Percentiles rank a stretch among this genome's conserved stretches.
phyloP scores from a whole-genome alignment of 2,888 invertebrate genomes.

The Meteorus cinctellus region DNA sequence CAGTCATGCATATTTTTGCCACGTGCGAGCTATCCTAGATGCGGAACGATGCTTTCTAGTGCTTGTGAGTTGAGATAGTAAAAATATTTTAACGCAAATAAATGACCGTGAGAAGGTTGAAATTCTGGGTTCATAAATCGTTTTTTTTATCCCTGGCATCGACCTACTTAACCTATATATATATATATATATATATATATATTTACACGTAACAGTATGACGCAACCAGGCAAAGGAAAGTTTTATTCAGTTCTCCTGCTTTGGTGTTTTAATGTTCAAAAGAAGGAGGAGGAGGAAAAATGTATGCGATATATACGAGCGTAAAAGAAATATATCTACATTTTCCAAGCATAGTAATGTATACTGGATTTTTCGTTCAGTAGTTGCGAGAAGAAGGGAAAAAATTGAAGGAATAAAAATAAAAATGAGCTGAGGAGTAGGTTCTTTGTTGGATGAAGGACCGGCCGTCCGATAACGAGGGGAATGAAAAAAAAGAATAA shows the following conservation, averaged over 20 bases:
- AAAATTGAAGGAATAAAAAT: neutral
- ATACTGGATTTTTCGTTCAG: neutral
- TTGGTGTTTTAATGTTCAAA: neutral
- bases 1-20: neutral
- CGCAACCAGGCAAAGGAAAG: neutral
- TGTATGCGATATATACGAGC: neutral
- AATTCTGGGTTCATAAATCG: slow-evolving; percentile 6
- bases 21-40: neutral
- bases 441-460: slow-evolving; percentile 10
- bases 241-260: slow-evolving; percentile 10
- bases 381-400: neutral
- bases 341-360: neutral
- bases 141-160: slow-evolving; percentile 1
- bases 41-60: neutral
- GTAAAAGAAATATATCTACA: neutral
- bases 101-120: neutral
- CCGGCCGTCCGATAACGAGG: slow-evolving; percentile 19
- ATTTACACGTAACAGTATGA: neutral
- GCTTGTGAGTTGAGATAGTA: neutral
- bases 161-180: neutral
- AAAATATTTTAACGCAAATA: slow-evolving; percentile 15
- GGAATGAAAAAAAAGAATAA: slow-evolving; percentile 34
- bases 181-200: neutral
- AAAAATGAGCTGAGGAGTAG: neutral
- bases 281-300: neutral